Conservation (phyloP, 2,113 vertebrate species). For the Cynoglossus semilaevis region DNA sequence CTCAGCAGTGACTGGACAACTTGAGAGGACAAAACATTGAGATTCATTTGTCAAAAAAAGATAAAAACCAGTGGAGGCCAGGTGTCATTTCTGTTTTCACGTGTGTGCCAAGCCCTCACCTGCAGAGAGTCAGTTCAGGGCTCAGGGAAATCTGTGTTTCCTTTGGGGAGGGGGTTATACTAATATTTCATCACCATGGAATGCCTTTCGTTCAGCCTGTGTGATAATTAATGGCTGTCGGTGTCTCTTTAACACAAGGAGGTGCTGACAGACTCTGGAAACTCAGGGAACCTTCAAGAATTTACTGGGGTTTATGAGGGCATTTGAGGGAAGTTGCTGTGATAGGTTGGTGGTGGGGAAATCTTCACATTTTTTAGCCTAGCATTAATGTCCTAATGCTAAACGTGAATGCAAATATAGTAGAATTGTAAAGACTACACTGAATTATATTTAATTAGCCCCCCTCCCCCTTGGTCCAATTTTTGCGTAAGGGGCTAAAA, state of each 20-base stretch:
- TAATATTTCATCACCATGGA: conserved; percentile 44
- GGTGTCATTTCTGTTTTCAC: conserved; percentile 20
- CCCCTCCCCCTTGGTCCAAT: too few relatives aligned
- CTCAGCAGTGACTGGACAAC: conserved; percentile 31
- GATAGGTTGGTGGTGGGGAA: conserved; percentile 38
- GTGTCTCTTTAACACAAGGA: conserved; percentile 68
- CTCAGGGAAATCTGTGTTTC: conserved; percentile 7
- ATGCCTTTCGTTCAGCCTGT: conserved; percentile 68
- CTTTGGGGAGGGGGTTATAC: neutral
- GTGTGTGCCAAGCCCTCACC: conserved; percentile 5
- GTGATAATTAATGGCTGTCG: conserved; percentile 77
- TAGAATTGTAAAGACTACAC: too few relatives aligned
- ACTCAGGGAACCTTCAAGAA: conserved; percentile 66
- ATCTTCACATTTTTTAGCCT: conserved; percentile 7
- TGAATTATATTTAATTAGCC: too few relatives aligned
- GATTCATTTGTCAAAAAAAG: conserved; percentile 49
- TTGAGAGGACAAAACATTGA: conserved; percentile 46
- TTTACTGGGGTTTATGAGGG: conserved; percentile 38
- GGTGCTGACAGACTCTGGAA: conserved; percentile 72
- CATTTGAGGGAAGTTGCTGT: conserved; percentile 28
- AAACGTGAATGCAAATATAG: too few relatives aligned
- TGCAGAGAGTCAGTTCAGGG: neutral
- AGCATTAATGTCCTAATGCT: too few relatives aligned
- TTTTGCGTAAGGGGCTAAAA: too few relatives aligned
- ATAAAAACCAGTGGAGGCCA: conserved; percentile 54